Evolutionary conservation across 1,140 invertebrate species (phyloP).

Genomic region (Adoxophyes honmai): DNA sequence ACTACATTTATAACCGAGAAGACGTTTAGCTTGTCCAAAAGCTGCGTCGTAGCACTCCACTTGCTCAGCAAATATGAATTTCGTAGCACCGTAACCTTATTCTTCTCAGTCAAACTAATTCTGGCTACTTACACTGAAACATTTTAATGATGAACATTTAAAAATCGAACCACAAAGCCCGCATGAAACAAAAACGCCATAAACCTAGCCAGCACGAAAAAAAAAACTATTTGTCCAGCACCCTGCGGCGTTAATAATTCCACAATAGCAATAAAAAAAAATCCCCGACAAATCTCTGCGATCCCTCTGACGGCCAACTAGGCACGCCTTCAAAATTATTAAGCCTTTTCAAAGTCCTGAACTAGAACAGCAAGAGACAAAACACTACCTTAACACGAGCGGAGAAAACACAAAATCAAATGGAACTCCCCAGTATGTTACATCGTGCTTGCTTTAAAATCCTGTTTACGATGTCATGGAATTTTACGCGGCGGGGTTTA

Average conservation of each 20-base stretch:
- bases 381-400: conserved; percentile 25
- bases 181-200: too few species aligned
- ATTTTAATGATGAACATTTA: too few species aligned
- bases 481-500: conserved; percentile 65
- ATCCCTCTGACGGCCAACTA: conserved; percentile 67
- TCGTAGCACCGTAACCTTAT: too few species aligned
- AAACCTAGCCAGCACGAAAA: too few species aligned
- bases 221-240: conserved; percentile 52
- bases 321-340: conserved; percentile 73
- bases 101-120: too few species aligned
- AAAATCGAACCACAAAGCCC: too few species aligned
- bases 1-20: too few species aligned
- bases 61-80: too few species aligned
- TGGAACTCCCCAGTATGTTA: conserved; percentile 20
- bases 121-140: too few species aligned
- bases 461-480: conserved; percentile 65
- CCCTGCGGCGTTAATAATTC: conserved; percentile 61
- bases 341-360: conserved; percentile 53
- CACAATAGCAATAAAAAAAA: conserved; percentile 67
- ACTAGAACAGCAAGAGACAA: conserved; percentile 18
- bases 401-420: conserved; percentile 21
- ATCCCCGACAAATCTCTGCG: conserved; percentile 63
- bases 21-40: too few species aligned
- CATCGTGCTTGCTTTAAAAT: conserved; percentile 46
- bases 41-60: too few species aligned